These are phyloP conservation scores for Rhea pennata DNA, from an alignment of 2,113 vertebrate species.

Conservation along the genomic window DNA sequence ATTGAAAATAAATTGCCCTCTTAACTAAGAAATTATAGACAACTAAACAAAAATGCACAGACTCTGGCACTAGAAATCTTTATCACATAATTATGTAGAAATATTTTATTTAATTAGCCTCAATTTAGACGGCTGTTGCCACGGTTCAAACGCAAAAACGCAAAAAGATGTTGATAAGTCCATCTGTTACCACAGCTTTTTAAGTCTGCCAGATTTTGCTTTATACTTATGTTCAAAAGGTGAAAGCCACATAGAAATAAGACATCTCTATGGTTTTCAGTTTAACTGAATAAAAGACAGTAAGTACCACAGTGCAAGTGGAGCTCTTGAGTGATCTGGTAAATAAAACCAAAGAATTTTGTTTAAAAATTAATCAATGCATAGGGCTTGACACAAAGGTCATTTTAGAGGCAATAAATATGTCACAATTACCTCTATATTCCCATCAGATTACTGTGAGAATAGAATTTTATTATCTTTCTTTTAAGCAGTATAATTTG, in stretches of 20 bases:
- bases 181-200: neutral
- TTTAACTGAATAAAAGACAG: neutral
- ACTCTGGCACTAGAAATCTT: constrained; percentile 38
- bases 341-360: neutral
- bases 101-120: constrained; percentile 52
- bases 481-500: neutral
- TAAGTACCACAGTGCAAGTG: neutral
- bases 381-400: neutral
- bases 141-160: constrained; percentile 14
- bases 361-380: neutral
- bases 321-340: neutral
- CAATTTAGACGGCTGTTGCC: constrained; percentile 7
- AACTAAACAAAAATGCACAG: neutral
- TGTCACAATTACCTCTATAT: neutral
- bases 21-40: constrained; percentile 69
- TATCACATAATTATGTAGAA: constrained; percentile 47
- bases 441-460: neutral
- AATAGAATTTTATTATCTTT: neutral
- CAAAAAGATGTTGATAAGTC: neutral
- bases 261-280: neutral
- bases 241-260: neutral
- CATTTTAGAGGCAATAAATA: neutral
- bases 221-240: neutral
- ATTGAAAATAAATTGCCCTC: constrained; percentile 66
- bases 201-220: neutral